Percentiles rank a stretch among this genome's conserved stretches.
Conservation (phyloP, 2,888 invertebrate species). For the Cephus spinipes region DNA sequence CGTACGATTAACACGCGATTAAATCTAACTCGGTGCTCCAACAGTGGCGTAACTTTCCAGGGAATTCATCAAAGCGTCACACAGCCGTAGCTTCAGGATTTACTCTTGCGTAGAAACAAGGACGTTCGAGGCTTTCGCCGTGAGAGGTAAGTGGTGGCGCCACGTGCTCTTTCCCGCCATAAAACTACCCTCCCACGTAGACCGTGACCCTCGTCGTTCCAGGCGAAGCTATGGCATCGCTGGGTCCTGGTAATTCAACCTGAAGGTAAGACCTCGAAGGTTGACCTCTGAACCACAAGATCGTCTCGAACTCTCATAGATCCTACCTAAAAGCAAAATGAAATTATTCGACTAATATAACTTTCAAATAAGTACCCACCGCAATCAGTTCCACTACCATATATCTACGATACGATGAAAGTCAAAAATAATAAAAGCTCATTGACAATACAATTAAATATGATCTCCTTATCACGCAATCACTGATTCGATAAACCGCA, state of each 20-base stretch:
- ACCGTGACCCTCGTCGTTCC: constrained; percentile 32
- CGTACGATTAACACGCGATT: not conserved
- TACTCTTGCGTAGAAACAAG: not conserved
- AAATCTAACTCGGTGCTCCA: not conserved
- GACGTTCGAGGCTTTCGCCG: not conserved
- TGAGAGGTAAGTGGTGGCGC: constrained; percentile 23
- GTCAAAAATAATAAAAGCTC: too few species aligned
- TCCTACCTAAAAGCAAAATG: not conserved
- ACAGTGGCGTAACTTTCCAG: not conserved
- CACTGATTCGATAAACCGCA: too few species aligned
- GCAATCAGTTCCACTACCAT: too few species aligned
- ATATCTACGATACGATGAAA: too few species aligned
- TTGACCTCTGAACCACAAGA: constrained; percentile 19
- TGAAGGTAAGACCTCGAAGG: constrained; percentile 17
- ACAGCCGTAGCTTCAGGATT: not conserved
- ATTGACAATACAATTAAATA: too few species aligned
- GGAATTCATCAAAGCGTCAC: constrained; percentile 8
- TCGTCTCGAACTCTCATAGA: not conserved
- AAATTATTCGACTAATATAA: not conserved
- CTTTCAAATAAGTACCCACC: not conserved
- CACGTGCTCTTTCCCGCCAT: constrained; percentile 41
- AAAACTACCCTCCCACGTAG: constrained; percentile 36
- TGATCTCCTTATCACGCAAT: too few species aligned
- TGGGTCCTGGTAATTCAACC: constrained; percentile 14
- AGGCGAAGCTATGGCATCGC: constrained; percentile 27